These are phyloP conservation scores for Tylochromis polylepis DNA, from an alignment of 2,113 vertebrate species.

Conservation along the genomic window DNA sequence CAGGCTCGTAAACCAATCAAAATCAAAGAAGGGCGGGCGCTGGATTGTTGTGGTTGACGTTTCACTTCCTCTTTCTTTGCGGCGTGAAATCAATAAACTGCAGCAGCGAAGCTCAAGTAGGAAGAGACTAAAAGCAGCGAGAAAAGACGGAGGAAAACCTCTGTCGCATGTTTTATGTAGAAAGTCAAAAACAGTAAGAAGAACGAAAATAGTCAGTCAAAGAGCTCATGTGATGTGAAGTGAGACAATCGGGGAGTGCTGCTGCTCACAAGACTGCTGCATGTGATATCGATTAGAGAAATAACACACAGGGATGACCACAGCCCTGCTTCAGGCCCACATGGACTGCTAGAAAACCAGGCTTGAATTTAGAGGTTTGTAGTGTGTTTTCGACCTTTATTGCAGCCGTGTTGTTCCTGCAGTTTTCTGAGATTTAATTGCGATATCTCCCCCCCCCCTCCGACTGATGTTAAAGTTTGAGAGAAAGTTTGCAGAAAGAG, in stretches of 20 bases:
- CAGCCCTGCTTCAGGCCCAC: neutral
- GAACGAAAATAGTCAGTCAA: neutral
- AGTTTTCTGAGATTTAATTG: neutral
- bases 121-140: neutral
- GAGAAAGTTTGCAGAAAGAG: neutral
- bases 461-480: neutral
- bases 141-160: rapidly evolving
- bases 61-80: constrained; percentile 45
- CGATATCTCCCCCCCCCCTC: rapidly evolving
- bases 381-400: neutral
- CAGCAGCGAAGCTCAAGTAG: neutral
- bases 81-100: constrained; percentile 28
- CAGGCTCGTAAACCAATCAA: constrained; percentile 30
- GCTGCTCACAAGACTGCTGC: constrained; percentile 51
- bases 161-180: rapidly evolving
- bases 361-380: neutral
- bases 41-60: constrained; percentile 21
- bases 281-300: constrained; percentile 66
- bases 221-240: neutral
- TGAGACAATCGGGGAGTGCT: neutral
- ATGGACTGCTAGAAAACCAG: neutral
- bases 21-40: neutral
- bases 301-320: neutral
- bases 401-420: neutral
- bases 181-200: no score